These are phyloP conservation scores for Spatulosminthurus flaviceps DNA, from an alignment of 2,888 invertebrate species.

Conservation along the genomic window DNA sequence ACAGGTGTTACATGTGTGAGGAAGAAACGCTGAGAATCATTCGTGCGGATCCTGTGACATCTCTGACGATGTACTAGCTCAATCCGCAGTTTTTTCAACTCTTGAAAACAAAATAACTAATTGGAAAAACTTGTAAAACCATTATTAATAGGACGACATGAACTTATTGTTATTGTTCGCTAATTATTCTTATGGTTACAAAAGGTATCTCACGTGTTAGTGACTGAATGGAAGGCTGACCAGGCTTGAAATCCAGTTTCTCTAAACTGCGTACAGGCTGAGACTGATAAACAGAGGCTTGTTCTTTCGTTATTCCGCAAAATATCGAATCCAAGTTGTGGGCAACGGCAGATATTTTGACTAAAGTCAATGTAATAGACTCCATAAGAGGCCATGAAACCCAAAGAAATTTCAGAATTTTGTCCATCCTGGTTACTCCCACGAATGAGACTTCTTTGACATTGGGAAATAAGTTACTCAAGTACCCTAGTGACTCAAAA, in stretches of 20 bases:
- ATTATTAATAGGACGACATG: background rate
- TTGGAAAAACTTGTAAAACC: too few relatives aligned
- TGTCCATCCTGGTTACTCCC: background rate
- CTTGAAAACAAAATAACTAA: background rate
- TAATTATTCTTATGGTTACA: too few relatives aligned
- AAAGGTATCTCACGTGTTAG: background rate
- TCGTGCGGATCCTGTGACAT: background rate
- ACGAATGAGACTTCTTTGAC: background rate
- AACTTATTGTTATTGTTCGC: background rate
- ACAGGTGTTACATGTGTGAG: background rate
- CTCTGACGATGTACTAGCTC: background rate
- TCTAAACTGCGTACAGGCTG: background rate
- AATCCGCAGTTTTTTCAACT: background rate
- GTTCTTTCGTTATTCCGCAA: background rate
- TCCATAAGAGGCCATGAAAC: background rate
- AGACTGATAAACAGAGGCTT: background rate
- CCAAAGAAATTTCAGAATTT: background rate
- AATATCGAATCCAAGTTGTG: conserved; percentile 3
- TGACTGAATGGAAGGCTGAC: background rate
- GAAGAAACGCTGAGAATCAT: background rate
- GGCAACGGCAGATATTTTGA: background rate
- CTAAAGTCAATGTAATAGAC: background rate
- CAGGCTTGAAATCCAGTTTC: background rate
- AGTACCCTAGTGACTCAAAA: background rate
- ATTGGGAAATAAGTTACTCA: background rate